These are phyloP conservation scores for Orchestia grillus DNA, from an alignment of 1,140 invertebrate genomes.

Conservation along the genomic window DNA sequence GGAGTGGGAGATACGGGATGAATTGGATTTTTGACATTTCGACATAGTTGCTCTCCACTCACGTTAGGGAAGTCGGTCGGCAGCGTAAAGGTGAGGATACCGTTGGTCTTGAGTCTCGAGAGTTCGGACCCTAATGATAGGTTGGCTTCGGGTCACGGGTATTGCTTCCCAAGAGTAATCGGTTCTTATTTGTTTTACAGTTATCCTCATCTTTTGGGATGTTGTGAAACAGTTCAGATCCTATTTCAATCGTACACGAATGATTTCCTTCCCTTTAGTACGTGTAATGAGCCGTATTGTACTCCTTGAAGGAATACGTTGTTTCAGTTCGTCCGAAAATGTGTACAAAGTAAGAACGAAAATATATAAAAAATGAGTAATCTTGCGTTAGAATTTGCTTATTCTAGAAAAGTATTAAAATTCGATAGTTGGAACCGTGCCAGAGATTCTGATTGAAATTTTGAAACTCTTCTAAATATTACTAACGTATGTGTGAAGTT, in stretches of 20 bases:
- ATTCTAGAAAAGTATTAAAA: too few relatives aligned
- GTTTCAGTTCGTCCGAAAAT: background rate
- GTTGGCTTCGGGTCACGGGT: background rate
- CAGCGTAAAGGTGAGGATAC: background rate
- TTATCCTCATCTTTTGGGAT: background rate
- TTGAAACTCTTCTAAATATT: too few relatives aligned
- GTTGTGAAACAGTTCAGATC: background rate
- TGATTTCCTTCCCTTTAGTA: background rate
- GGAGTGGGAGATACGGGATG: background rate
- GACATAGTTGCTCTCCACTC: background rate
- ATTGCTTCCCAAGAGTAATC: background rate
- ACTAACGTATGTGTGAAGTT: too few relatives aligned
- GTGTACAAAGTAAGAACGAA: background rate
- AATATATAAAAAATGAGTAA: background rate
- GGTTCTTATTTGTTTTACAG: background rate
- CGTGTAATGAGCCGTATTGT: background rate
- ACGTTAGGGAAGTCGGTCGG: background rate
- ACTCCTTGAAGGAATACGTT: background rate
- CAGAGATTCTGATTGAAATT: too few relatives aligned
- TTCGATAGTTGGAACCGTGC: too few relatives aligned
- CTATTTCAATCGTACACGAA: background rate
- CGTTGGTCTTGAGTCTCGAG: background rate
- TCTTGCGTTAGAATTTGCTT: too few relatives aligned
- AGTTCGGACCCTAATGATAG: background rate
- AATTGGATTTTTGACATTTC: background rate